Conservation (phyloP, 2,113 vertebrate species). For the Tringa solitaria region DNA sequence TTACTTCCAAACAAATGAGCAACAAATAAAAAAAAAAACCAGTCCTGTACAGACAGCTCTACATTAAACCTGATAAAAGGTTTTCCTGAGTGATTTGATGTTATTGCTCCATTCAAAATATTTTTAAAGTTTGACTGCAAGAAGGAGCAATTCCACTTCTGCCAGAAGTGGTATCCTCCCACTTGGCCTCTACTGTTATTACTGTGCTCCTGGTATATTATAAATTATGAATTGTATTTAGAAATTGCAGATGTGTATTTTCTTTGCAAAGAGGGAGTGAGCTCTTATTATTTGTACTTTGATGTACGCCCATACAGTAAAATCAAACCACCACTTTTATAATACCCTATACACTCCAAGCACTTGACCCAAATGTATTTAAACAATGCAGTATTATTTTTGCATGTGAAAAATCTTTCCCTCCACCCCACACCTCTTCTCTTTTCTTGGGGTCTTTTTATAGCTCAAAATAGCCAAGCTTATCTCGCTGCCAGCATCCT, state of each 20-base stretch:
- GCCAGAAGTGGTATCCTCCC: conserved; percentile 17
- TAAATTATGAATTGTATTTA: conserved; percentile 42
- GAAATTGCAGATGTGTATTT: not conserved
- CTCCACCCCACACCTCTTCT: not conserved
- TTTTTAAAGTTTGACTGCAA: not conserved
- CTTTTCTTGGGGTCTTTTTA: conserved; percentile 30
- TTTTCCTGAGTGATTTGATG: not conserved
- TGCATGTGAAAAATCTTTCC: not conserved
- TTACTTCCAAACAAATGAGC: not conserved
- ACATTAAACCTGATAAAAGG: not conserved
- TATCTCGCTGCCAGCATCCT: conserved; percentile 66
- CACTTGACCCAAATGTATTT: conserved; percentile 33
- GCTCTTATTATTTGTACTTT: conserved; percentile 1
- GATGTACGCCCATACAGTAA: not conserved
- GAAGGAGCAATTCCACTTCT: not conserved
- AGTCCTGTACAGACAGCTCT: not conserved
- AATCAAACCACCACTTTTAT: not conserved
- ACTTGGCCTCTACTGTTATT: not conserved
- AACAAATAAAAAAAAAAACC: not conserved
- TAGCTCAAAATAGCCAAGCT: conserved; percentile 64
- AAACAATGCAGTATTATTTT: not conserved
- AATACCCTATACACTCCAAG: not conserved
- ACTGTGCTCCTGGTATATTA: not conserved
- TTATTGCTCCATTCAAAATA: not conserved
- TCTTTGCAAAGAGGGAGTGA: not conserved